phyloP scores from a whole-genome alignment of 1,140 invertebrate genomes.

The Eufriesea mexicana region DNA sequence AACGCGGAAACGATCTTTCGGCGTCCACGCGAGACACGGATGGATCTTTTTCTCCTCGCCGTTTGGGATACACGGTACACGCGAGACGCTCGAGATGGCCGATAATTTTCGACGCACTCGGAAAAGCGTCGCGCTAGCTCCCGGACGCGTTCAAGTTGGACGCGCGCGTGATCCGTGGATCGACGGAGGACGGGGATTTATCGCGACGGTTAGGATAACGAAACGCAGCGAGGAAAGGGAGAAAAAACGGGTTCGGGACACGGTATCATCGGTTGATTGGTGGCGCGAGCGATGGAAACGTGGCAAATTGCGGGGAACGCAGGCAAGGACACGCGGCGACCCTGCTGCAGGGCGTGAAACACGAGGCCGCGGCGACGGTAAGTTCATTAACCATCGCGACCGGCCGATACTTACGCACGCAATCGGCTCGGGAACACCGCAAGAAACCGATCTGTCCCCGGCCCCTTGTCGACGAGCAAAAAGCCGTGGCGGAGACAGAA shows the following conservation, averaged over 20 bases:
- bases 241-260: not conserved
- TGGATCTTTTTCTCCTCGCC: not conserved
- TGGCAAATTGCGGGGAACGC: not conserved
- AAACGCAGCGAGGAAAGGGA: too few species aligned
- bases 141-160: too few species aligned
- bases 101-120: too few species aligned
- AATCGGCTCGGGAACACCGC: conserved; percentile 49
- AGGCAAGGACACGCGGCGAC: conserved; percentile 56
- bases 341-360: conserved; percentile 79
- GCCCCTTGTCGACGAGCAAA: conserved; percentile 24
- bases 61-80: too few species aligned
- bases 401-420: conserved; percentile 61
- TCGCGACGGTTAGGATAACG: too few species aligned
- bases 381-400: conserved; percentile 67
- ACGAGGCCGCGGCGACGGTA: conserved; percentile 75
- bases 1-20: not conserved
- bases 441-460: conserved; percentile 61
- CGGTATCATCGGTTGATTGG: not conserved
- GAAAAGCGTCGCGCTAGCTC: too few species aligned
- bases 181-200: too few species aligned
- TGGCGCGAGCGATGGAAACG: not conserved
- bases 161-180: too few species aligned
- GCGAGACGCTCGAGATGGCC: too few species aligned
- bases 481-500: conserved; percentile 22
- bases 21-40: not conserved